Evolutionary conservation across 1,140 invertebrate species (phyloP), one percentile per base, ranked within the genome.

Genomic region (Drosophila pachea): DNA sequence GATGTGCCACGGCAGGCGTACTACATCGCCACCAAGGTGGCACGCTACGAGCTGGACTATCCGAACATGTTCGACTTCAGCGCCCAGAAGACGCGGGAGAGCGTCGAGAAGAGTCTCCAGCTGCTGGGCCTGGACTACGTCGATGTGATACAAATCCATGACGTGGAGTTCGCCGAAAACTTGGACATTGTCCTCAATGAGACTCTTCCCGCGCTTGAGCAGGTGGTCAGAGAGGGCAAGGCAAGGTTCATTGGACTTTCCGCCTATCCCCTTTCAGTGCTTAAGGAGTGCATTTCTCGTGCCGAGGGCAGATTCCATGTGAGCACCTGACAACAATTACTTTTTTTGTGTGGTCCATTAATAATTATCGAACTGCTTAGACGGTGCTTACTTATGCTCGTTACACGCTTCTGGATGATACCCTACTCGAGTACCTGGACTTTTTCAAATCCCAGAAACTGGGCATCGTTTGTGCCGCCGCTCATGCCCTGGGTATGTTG

Each of bases 21-120:
- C 90, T 97, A 97, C 83, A 92, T 99, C 11, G 95, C 93, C 8
- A 98, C 96, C 7, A 99, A 99, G 92, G 94, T 98, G 14, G 96
- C 95, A 2, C 92, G 97, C 58, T 98, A 97, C 84, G 93, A 94
- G 68, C 90, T 92, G 31, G 92, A 95, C 61, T 92, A 91, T 16
- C 91, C 92, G 35, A 90, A 93, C 52, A 96, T 97, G 94, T 98
- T 98, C 89, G 95, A 99, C 89, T 98, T 97, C 89, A 93, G 94
- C 2, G 91, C 92, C 0, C 92, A 95, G 70, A 94, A 94, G 89
- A 95, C 95, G 0, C 90, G 92, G 6, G 88, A 91, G 47, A 95
- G 94, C 82, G 91, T 99, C n/a, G 92, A 97, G 49, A 91, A 92
- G 35, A 97, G 95, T 83, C 91, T 98, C 6, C 77, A 92, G 63